phyloP scores from a whole-genome alignment of 2,797 vertebrate genomes.

The Aldrovandia affinis region DNA sequence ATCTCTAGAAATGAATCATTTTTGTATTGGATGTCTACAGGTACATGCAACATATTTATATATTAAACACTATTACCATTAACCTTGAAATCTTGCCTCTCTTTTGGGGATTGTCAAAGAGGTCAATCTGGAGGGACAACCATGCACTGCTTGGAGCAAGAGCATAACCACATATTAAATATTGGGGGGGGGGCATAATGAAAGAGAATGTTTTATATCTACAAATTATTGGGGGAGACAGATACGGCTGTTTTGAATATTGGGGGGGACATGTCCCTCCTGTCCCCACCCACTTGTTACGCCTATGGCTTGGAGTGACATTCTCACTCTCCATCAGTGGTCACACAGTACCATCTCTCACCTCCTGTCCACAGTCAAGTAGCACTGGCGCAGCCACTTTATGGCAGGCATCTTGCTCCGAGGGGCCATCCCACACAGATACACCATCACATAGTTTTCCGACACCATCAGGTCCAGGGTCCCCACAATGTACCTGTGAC shows the following conservation, averaged over 20 bases:
- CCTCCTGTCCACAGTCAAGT: conserved; percentile 74
- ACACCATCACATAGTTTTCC: conserved; percentile 81
- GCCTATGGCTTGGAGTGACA: background rate
- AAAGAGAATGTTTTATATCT: too few relatives aligned
- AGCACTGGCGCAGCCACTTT: conserved; percentile 81
- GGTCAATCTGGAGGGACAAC: background rate
- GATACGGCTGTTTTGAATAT: too few relatives aligned
- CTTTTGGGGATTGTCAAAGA: background rate
- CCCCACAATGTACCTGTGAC: conserved; percentile 79
- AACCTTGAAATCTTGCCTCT: background rate
- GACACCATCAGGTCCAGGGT: conserved; percentile 83
- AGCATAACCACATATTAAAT: too few relatives aligned
- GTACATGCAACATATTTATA: too few relatives aligned
- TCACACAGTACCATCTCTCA: conserved; percentile 35
- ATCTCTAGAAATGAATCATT: too few relatives aligned
- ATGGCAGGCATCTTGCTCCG: conserved; percentile 78
- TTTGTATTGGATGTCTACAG: too few relatives aligned
- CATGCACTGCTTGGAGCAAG: background rate
- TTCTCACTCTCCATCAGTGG: background rate
- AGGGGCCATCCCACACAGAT: conserved; percentile 76
- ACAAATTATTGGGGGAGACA: too few relatives aligned
- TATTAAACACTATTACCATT: too few relatives aligned
- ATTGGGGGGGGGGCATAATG: too few relatives aligned
- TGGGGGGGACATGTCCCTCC: too few relatives aligned
- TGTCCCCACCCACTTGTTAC: too few relatives aligned